Evolutionary conservation across 2,113 vertebrate genomes (phyloP), one percentile per base, ranked within the genome.

Genomic region (Condylura cristata): DNA sequence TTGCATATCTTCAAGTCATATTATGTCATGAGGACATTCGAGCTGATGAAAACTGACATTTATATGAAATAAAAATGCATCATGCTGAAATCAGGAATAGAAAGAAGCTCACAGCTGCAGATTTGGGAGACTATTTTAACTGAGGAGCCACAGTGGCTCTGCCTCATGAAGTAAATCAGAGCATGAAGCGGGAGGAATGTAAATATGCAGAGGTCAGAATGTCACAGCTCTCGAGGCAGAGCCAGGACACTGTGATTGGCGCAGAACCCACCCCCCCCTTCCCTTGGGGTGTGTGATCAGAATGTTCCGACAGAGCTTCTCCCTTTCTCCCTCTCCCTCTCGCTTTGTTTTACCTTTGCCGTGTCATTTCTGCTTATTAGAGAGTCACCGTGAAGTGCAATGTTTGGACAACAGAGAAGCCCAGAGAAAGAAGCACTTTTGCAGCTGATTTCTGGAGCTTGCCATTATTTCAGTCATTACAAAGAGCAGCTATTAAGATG

Each of bases 1-100:
- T 98, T 98, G 93, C 98, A 98, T 98, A 97, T 97, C 89, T 98
- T 98, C 95, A 97, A 98, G 96, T 98, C 97, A 95, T 94, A 98
- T 97, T 98, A 96, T 98, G 95, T 98, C 97, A 96, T 97, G 92
- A 97, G 92, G 96, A 98, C 96, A 97, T 96, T 95, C 97, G 93
- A 97, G 90, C 75, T 97, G 97, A 98, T 97, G 97, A 97, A 98
- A 98, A 97, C 79, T 98, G 98, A 96, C 97, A 97, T 97, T 97
- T 98, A 97, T 96, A 91, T 98, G 97, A 98, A 97, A 98, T 97
- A 97, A 96, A 90, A 97, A 96, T 84, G 75, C 83, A 94, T 92
- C 86, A 63, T 96, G 58, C 92, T 97, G 93, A 97, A 94, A 97
- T 66, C 90, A 98, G 83, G 89, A 95, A 80, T 95, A 78, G 88